Evolutionary conservation across 2,113 vertebrate genomes (phyloP), one percentile per base, ranked within the genome.

Genomic region (Ctenomys sociabilis): DNA sequence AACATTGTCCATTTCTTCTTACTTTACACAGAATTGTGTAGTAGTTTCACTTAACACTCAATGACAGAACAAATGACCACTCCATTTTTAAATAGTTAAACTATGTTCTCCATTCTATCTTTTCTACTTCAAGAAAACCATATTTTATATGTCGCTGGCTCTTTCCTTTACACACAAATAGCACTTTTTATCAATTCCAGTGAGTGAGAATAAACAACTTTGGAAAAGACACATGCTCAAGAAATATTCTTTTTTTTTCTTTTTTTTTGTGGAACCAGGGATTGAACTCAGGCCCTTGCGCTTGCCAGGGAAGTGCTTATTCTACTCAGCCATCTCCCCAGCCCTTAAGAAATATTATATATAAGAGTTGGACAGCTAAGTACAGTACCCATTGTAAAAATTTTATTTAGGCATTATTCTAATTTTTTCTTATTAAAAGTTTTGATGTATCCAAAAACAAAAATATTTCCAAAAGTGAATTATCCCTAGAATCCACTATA

Each of bases 161-260:
- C 30, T 85, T 85, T 84, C 45, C n/a, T 95, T 97, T 95, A 63
- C 61, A 86, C 32, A 80, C 94, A 96, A 96, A 94, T 17, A 90
- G 63, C 26, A 63, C 88, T 91, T 97, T 91, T 91, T 90, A 80
- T 95, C 94, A 87, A 75, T 78, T 73, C 40, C 73, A 83, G 84
- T 80, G 91, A 88, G 85, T 45, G 73, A 88, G 92, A 94, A 73
- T 89, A 91, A 94, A 87, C 49, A 94, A 52, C 54, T 90, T 83
- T 80, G 49, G 52, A 78, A 88, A 77, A 43, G 22, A 59, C 43
- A 14, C 22, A 45, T 77, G 37, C 49, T 32, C 28, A 54, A 72
- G 72, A 88, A 13, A 37, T 35, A n/a, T 0, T 17, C 22, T n/a
- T n/a, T n/a, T n/a, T n/a, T n/a, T n/a, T n/a, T n/a, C n/a, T n/a